Base-by-base conservation (phyloP, 2,797 vertebrate genomes). In the Erpetoichthys calabaricus region DNA sequence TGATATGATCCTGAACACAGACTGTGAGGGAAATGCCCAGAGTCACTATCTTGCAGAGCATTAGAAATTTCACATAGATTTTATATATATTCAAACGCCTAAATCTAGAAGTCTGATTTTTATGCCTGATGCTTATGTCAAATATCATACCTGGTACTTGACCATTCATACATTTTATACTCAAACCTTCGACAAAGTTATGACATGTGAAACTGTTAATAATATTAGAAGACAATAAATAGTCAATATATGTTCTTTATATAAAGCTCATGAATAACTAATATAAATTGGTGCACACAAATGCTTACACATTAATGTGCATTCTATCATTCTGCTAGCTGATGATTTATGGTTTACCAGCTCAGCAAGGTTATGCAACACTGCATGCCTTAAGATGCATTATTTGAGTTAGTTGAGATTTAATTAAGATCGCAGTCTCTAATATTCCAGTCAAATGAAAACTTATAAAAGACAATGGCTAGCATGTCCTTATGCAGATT, bases 371-470 rank as follows among this genome's bases (percentile, higher is more conserved):
- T 91, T 90, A 87, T 60, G 79, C 90, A 90, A 90, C 80, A 60
- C 70, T 75, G 81, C 83, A 73, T 80, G 83, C 85, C 83, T 89
- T 89, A 81, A 88, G 86, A 87, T 80, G 80, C 78, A 75, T 86
- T 87, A 87, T 88, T 89, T 81, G 79, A 89, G 83, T 85, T 82
- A 77, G 82, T 81, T 86, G 86, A 92, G 89, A 91, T 94, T 94
- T 94, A 94, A 97, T 95, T 97, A 92, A 90, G 91, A 93, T 92
- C 86, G 84, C 86, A 89, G 86, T 74, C 83, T 80, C 78, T 82
- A 91, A 87, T 93, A 91, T 91, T 87, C 89, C 80, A 81, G 86
- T 87, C 84, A 90, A 87, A 94, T 86, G 79, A 88, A 89, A 90
- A 85, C 82, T 84, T 82, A 82, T 77, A 73, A 74, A 84, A 91